These are phyloP conservation scores for Eremophila alpestris DNA, from an alignment of 2,797 vertebrate genomes.

Conservation along the genomic window DNA sequence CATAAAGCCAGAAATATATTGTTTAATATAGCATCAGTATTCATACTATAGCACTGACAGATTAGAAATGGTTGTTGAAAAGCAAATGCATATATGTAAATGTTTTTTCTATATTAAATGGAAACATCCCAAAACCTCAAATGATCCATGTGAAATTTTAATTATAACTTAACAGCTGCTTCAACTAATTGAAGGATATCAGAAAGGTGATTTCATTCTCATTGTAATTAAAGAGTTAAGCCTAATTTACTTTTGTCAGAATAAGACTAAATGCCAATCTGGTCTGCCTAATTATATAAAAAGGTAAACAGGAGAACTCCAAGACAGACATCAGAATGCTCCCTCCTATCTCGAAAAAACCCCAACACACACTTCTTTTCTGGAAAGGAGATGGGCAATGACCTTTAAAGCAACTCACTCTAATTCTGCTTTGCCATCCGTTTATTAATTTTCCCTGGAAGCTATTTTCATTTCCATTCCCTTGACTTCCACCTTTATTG, in stretches of 20 bases:
- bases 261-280: constrained; percentile 79
- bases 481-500: constrained; percentile 3
- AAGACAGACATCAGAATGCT: constrained; percentile 24
- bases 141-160: constrained; percentile 83
- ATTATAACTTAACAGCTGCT: constrained; percentile 84
- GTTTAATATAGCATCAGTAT: constrained; percentile 59
- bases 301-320: constrained; percentile 71
- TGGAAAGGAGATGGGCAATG: constrained; percentile 8
- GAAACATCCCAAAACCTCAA: constrained; percentile 79
- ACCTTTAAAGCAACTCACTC: constrained; percentile 46
- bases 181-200: constrained; percentile 79
- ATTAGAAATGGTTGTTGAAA: constrained; percentile 73
- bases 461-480: constrained; percentile 48
- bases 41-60: constrained; percentile 49
- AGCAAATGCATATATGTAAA: constrained; percentile 75
- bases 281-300: constrained; percentile 69
- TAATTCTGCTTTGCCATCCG: not conserved
- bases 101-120: constrained; percentile 79
- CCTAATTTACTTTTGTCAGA: constrained; percentile 80
- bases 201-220: constrained; percentile 79
- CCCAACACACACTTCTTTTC: not conserved
- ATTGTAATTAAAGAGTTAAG: constrained; percentile 84
- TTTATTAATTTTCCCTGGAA: constrained; percentile 52
- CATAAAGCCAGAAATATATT: constrained; percentile 53
- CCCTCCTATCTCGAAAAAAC: not conserved